Percentiles rank a stretch among this genome's conserved stretches.
Evolutionary conservation across 2,797 vertebrate species (phyloP).

Genomic region (Galaxias olidus): DNA sequence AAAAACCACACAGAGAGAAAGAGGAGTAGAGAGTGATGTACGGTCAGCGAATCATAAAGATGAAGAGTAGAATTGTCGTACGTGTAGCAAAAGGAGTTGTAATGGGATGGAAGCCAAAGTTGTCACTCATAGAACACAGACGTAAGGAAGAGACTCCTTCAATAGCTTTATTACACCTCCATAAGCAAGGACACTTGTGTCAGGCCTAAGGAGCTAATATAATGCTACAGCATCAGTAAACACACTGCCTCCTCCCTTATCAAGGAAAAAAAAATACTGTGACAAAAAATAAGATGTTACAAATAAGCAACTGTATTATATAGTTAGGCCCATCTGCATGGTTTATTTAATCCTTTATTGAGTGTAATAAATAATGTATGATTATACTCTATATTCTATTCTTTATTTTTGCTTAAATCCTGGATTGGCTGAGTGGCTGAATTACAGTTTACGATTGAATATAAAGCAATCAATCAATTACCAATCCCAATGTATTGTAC

Average conservation of each 20-base stretch:
- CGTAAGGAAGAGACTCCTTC: conserved; percentile 20
- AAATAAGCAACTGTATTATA: too few species aligned
- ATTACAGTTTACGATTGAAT: too few species aligned
- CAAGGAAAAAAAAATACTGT: background rate
- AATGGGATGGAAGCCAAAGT: background rate
- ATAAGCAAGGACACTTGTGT: conserved; percentile 30
- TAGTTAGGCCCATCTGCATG: too few species aligned
- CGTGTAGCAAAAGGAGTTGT: background rate
- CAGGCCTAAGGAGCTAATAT: conserved; percentile 23
- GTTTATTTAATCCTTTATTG: too few species aligned
- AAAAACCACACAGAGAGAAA: conserved; percentile 13
- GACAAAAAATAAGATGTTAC: too few species aligned
- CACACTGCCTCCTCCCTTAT: background rate
- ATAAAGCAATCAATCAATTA: too few species aligned
- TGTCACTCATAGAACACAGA: background rate
- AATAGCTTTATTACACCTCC: conserved; percentile 41
- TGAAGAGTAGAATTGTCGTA: conserved; percentile 18
- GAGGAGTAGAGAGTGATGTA: background rate
- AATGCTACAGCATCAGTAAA: conserved; percentile 13
- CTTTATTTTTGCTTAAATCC: too few species aligned
- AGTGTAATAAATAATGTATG: too few species aligned
- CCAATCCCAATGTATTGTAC: too few species aligned
- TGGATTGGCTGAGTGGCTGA: too few species aligned
- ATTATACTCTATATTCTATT: too few species aligned
- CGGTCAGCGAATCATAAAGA: conserved; percentile 13